Evolutionary conservation across 2,113 vertebrate species (phyloP).

Genomic region (Phalacrocorax carbo): DNA sequence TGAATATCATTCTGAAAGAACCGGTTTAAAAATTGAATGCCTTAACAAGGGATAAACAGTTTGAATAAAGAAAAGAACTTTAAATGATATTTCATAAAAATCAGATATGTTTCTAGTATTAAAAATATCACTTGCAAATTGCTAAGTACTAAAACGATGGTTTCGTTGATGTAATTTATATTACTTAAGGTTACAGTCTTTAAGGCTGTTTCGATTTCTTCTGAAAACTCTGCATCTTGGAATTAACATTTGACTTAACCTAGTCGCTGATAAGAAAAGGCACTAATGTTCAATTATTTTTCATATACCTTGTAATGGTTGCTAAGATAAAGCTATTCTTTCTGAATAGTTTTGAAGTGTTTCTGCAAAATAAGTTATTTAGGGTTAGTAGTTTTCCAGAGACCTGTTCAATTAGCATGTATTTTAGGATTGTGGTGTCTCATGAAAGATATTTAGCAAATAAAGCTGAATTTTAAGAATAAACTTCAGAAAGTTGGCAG

Average conservation of each 20-base stretch:
- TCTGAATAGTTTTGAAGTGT: neutral
- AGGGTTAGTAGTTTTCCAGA: neutral
- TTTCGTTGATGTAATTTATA: neutral
- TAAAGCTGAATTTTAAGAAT: neutral
- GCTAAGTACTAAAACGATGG: neutral
- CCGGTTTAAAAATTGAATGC: neutral
- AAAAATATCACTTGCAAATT: neutral
- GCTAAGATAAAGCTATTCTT: neutral
- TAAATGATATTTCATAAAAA: neutral
- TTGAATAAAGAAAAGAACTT: neutral
- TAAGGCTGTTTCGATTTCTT: neutral
- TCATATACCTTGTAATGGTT: neutral
- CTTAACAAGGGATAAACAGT: neutral
- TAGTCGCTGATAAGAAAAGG: neutral
- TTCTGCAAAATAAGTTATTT: neutral
- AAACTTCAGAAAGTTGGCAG: neutral
- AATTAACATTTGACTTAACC: neutral
- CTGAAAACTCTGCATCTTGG: neutral
- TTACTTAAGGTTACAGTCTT: neutral
- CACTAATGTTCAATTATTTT: neutral
- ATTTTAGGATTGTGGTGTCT: neutral
- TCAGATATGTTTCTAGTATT: neutral
- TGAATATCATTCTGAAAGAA: neutral
- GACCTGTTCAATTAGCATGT: neutral
- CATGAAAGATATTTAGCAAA: neutral